Evolutionary conservation across 2,113 vertebrate genomes (phyloP).

Genomic region (Ceyx melanurus): DNA sequence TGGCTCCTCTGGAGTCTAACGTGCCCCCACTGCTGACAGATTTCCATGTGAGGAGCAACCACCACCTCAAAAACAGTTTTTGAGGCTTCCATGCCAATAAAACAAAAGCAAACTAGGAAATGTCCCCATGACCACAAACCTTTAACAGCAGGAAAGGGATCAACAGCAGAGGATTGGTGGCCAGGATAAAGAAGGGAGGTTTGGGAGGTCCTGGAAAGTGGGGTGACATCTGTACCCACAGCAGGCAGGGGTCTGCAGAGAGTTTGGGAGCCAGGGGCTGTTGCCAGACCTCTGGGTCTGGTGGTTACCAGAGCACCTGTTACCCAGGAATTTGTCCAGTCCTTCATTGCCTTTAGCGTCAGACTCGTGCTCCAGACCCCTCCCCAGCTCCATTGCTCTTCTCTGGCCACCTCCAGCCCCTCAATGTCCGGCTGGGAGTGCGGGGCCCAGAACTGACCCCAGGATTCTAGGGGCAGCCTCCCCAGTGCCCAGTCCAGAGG

Average conservation of each 20-base stretch:
- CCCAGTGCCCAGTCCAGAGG: background rate
- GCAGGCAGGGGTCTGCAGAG: background rate
- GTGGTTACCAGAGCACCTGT: background rate
- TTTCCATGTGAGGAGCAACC: accelerated
- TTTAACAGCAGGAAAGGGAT: background rate
- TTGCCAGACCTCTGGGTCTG: background rate
- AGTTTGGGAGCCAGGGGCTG: background rate
- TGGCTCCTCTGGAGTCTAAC: background rate
- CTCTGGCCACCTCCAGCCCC: no score
- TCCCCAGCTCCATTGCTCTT: no score
- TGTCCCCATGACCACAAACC: background rate
- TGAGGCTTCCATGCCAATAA: background rate
- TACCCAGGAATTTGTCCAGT: background rate
- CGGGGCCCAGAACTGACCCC: background rate
- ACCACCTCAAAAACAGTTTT: accelerated
- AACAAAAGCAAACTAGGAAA: background rate
- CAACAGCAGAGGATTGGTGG: background rate
- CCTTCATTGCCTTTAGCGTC: background rate
- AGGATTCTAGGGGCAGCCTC: background rate
- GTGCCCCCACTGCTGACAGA: background rate
- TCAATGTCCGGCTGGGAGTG: no score
- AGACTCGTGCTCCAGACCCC: no score
- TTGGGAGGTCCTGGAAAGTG: accelerated
- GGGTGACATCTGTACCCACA: background rate
- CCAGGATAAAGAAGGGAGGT: background rate